Evolutionary conservation across 2,888 invertebrate species (phyloP).

Genomic region (Eristalis pertinax): DNA sequence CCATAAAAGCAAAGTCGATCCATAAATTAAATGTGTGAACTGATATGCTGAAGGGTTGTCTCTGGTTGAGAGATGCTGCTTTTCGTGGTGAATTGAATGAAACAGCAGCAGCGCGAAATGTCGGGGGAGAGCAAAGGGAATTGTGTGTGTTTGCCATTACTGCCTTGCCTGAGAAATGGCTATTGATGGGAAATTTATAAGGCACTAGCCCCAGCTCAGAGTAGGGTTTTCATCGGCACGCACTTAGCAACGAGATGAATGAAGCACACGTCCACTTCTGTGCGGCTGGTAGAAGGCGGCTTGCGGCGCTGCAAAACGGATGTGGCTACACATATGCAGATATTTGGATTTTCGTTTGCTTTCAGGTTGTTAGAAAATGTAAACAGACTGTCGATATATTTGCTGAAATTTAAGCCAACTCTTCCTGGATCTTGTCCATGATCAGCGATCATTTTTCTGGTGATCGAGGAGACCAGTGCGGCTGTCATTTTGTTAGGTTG

Average conservation of each 20-base stretch:
- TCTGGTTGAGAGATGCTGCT: constrained; percentile 5
- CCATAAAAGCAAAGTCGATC: constrained; percentile 52
- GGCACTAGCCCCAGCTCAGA: not conserved
- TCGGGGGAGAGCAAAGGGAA: constrained; percentile 28
- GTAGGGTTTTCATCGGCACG: constrained; percentile 54
- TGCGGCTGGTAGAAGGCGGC: not conserved
- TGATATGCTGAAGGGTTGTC: constrained; percentile 7
- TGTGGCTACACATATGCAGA: not conserved
- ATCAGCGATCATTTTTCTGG: too few relatives aligned
- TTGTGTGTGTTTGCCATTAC: constrained; percentile 44
- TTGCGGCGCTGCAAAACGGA: constrained; percentile 6
- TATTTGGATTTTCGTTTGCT: not conserved
- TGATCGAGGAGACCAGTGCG: too few relatives aligned
- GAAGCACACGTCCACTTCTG: constrained; percentile 11
- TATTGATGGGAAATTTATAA: constrained; percentile 5
- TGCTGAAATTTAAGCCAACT: not conserved
- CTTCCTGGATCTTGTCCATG: too few relatives aligned
- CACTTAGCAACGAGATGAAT: constrained; percentile 48
- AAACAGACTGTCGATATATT: not conserved
- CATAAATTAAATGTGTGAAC: constrained; percentile 61
- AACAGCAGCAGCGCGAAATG: not conserved
- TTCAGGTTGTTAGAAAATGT: too few relatives aligned
- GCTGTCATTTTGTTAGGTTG: too few relatives aligned
- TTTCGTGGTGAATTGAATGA: not conserved
- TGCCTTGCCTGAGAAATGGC: constrained; percentile 31